phyloP scores from a whole-genome alignment of 2,888 invertebrate genomes.

The Clostera curtula region DNA sequence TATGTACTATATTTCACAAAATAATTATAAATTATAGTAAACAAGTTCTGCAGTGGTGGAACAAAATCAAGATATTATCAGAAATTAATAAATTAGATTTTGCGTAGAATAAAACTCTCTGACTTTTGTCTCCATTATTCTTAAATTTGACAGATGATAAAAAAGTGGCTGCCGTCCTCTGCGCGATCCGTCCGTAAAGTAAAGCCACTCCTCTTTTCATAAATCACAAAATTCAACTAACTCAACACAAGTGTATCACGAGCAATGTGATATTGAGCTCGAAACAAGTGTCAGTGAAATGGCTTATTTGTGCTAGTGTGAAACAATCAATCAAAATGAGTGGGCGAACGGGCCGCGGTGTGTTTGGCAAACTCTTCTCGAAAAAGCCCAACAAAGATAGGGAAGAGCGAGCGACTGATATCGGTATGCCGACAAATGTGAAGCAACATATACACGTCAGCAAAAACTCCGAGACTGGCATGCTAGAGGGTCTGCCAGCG shows the following conservation, averaged over 20 bases:
- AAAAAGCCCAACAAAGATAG: conserved; percentile 55
- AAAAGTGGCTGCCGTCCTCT: conserved; percentile 36
- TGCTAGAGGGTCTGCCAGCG: conserved; percentile 88
- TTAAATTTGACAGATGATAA: conserved; percentile 47
- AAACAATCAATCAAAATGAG: conserved; percentile 55
- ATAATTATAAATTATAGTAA: no score
- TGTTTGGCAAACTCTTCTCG: conserved; percentile 68
- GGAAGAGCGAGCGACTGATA: conserved; percentile 77
- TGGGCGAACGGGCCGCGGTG: conserved; percentile 63
- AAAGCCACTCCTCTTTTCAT: conserved; percentile 62
- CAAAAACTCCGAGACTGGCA: conserved; percentile 86
- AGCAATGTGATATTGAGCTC: conserved; percentile 50
- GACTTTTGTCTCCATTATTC: conserved; percentile 20
- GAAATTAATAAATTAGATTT: no score
- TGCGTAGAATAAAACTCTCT: conserved; percentile 21
- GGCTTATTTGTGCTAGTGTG: conserved; percentile 37
- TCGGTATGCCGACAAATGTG: conserved; percentile 90
- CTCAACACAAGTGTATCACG: conserved; percentile 28
- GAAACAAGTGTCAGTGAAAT: conserved; percentile 39
- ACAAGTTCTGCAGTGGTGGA: no score
- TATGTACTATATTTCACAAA: no score
- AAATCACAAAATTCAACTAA: conserved; percentile 40
- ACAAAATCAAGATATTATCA: no score
- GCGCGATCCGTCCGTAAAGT: conserved; percentile 56
- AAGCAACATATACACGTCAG: conserved; percentile 91